These are phyloP conservation scores for Psephotus haematonotus DNA, from an alignment of 2,113 vertebrate species.

Conservation along the genomic window DNA sequence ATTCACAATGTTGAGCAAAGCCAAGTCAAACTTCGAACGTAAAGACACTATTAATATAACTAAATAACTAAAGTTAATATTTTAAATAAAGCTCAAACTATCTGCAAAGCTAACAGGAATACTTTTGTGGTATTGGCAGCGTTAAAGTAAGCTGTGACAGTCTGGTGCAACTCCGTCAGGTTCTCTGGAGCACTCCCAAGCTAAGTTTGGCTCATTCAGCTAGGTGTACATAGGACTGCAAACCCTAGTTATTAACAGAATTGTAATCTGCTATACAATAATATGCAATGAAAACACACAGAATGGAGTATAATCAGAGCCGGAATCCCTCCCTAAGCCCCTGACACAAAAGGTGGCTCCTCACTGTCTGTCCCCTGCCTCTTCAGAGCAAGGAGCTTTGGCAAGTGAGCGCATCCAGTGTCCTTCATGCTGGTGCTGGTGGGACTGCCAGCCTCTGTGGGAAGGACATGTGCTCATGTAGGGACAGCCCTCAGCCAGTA, in stretches of 20 bases:
- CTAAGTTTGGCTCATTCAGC: not conserved
- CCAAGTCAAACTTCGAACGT: conserved; percentile 27
- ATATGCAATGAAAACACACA: not conserved
- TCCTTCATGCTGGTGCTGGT: not conserved
- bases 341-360: not conserved
- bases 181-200: conserved; percentile 25
- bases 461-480: not conserved
- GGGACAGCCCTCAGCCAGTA: not conserved
- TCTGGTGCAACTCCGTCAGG: not conserved
- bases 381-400: not conserved
- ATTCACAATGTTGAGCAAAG: conserved; percentile 18
- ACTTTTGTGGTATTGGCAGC: not conserved
- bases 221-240: not conserved
- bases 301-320: not conserved
- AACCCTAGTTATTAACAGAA: not conserved
- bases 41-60: not conserved
- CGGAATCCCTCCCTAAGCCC: not conserved
- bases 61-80: not conserved
- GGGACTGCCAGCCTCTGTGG: not conserved
- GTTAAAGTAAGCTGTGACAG: not conserved
- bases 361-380: not conserved
- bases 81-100: conserved; percentile 8
- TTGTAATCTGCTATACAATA: not conserved
- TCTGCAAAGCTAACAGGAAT: not conserved
- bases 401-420: not conserved